phyloP scores from a whole-genome alignment of 1,140 invertebrate genomes.

The Achatina immaculata region DNA sequence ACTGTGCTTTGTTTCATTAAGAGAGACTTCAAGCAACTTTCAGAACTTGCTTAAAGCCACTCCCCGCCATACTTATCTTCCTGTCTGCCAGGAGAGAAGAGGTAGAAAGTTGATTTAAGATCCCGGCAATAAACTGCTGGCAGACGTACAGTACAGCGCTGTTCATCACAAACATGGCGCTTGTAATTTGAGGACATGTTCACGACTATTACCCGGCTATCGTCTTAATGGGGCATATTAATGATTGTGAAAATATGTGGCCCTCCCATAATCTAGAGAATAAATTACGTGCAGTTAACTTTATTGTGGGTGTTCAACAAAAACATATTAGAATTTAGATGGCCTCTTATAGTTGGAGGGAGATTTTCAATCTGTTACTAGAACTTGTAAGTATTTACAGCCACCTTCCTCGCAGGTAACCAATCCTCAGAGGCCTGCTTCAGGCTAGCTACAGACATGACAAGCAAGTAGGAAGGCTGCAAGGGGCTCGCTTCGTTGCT shows the following conservation, averaged over 20 bases:
- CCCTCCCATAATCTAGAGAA: not conserved
- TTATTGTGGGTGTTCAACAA: not conserved
- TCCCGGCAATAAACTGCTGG: not conserved
- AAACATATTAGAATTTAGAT: conserved; percentile 8
- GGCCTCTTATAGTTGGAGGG: not conserved
- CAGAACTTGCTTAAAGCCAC: too few species aligned
- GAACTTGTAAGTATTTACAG: too few species aligned
- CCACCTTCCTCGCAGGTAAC: too few species aligned
- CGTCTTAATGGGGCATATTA: not conserved
- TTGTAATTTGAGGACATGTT: not conserved
- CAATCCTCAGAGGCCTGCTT: too few species aligned
- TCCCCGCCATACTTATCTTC: not conserved
- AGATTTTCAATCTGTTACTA: too few species aligned
- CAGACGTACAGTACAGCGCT: not conserved
- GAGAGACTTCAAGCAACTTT: too few species aligned
- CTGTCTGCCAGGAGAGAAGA: not conserved
- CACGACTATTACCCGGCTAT: not conserved
- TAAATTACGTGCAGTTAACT: not conserved
- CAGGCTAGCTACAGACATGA: too few species aligned
- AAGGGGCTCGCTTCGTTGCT: too few species aligned
- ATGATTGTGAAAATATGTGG: not conserved
- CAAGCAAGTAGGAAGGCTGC: too few species aligned
- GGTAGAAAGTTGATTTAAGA: not conserved
- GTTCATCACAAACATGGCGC: not conserved
- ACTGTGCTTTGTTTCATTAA: too few species aligned